Evolutionary conservation across 2,113 vertebrate genomes (phyloP), one percentile per base, ranked within the genome.

Genomic region (Calyptomena viridis): DNA sequence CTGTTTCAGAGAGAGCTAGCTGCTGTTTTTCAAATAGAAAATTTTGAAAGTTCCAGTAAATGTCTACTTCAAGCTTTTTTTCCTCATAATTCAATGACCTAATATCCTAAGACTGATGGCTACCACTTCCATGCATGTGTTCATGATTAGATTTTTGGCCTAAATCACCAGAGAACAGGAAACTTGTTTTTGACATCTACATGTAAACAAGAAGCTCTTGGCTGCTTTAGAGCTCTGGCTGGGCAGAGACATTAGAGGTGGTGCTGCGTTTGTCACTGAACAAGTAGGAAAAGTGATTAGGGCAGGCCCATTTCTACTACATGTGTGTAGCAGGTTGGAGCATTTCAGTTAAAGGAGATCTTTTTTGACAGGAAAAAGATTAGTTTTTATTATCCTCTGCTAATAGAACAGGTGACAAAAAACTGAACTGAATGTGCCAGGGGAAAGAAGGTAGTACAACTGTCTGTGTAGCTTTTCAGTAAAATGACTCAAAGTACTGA

Each of bases 121-220:
- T 87, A 58, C 66, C 86, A 94, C 71, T 94, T 96, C 81, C 91
- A 92, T 31, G 69, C 91, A 91, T 89, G 83, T 94, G 91, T 92
- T 96, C 24, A 1, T 75, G 64, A 93, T 96, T 95, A 87, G 60
- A 50, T 66, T 95, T 94, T 94, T 95, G 89, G 93, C 94, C 58
- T 64, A 91, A 84, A 50, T 84, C 49, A 76, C 87, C 60, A 24
- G 62, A 92, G 93, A 91, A 89, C 94, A 91, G 96, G 95, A 95
- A 97, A 84, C 74, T 87, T 87, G 77, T 8, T 82, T 95, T 76
- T 97, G 93, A 92, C 87, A 91, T 95, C 76, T 89, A 91, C 93
- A 85, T 75, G 86, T 88, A 92, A 97, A 95, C 86, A 89, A 91
- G 77, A 84, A 95, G 58, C 47, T 40, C 56, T 56, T 39, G 13